These are phyloP conservation scores for Aphaenogaster rudis DNA, from an alignment of 1,140 invertebrate species.

Conservation along the genomic window DNA sequence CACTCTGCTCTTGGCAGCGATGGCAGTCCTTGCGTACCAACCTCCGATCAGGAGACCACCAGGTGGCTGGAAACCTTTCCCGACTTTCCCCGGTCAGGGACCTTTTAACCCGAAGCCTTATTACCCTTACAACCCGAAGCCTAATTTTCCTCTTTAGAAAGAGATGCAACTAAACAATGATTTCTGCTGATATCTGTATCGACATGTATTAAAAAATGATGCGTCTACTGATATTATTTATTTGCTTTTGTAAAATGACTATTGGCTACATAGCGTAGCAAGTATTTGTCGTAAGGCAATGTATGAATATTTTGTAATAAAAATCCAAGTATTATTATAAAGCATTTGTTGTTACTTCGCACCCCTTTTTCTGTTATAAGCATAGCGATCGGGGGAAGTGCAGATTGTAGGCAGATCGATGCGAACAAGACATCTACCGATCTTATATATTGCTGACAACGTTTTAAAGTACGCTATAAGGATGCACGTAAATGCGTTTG, in stretches of 20 bases:
- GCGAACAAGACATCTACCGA: background rate
- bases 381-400: background rate
- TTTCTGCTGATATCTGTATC: background rate
- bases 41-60: background rate
- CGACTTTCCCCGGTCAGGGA: constrained; percentile 56
- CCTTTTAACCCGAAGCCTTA: constrained; percentile 41
- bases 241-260: background rate
- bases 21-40: constrained; percentile 25
- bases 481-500: background rate
- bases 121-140: too few relatives aligned
- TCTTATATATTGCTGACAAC: background rate
- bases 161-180: background rate
- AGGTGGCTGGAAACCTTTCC: constrained; percentile 45
- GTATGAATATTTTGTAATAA: background rate
- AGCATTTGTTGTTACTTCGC: background rate
- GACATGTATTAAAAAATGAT: background rate
- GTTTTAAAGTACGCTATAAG: background rate
- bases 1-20: constrained; percentile 16
- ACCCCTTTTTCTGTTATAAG: background rate
- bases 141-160: constrained; percentile 7
- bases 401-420: background rate
- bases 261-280: background rate
- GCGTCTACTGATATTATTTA: background rate
- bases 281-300: background rate
- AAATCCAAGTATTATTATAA: constrained; percentile 12